Evolutionary conservation across 1,140 invertebrate genomes (phyloP), one percentile per base, ranked within the genome.

Genomic region (Tigriopus japonicus): DNA sequence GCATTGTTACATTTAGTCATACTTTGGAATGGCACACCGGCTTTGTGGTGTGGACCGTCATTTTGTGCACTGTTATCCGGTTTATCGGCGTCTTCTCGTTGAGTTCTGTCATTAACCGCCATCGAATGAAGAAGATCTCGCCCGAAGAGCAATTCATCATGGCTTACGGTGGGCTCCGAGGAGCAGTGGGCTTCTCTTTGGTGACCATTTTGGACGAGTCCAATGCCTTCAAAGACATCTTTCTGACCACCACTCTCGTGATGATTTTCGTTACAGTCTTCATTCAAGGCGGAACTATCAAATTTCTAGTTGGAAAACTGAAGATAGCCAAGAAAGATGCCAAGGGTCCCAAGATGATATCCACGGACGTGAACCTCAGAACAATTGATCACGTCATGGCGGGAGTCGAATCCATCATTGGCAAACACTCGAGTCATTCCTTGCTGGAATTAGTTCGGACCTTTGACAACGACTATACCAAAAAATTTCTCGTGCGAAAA

Each of bases 191-290:
- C 3, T 83, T 81, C 68, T 78, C 78, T 42, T 69, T 82, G 6
- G 78, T 77, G 6, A 69, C 77, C 67, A 67, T 83, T 7, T 66
- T 76, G 54, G 71, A 74, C 24, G 67, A 74, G 1, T 62, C 69
- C 15, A 67, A 74, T 21, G 69, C 71, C 9, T 76, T 77, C 62
- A 74, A 74, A 60, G 66, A 71, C 14, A 72, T 79, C 24, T 76
- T 82, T 62, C 71, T 81, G n/a, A 79, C 79, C n/a, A 73, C 80
- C 2, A 81, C 80, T 2, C 72, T 82, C 21, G 69, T 78, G 21
- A 74, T 83, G 35, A 76, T 82, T 58, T 71, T 81, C 55, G 80
- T 82, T 69, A 83, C 80, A 3, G 78, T 81, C 13, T 80, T 82
- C 66, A 66, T 81, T 17, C 78, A 81, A 77, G 80, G 80, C 14